Base-by-base conservation (phyloP, 2,113 vertebrate genomes). In the Uropsilus gracilis region DNA sequence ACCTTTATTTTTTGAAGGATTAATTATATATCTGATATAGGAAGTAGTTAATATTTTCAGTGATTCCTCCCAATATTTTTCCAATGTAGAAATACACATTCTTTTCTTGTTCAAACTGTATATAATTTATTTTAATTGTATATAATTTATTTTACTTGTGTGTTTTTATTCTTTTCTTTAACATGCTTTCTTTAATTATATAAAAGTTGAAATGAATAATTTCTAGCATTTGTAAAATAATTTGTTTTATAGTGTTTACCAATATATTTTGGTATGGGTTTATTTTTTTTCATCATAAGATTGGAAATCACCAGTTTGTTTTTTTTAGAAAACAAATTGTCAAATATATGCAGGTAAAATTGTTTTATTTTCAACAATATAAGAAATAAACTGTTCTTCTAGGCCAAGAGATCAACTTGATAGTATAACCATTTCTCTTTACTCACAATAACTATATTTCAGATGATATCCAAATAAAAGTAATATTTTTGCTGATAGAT, bases 281-380 rank as follows among this genome's bases (percentile, higher is more conserved):
- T 8, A 22, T 71, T 12, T 77, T 95, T 61, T 73, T 42, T 59
- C 0, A 48, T 77, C 5, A 42, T 39, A 5, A 20, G 9, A 82
- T 82, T 72, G 5, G 32, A 20, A 44, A 80, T 55, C 8, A 73
- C 77, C 24, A 16, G 8, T 94, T 37, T 57, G 14, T 77, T 82
- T 92, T 78, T 46, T 5, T 90, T 95, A 78, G 30, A 88, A 93
- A 94, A 22, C 26, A 59, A 82, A 48, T 10, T 94, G 42, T 44
- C 32, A 75, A 72, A 90, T 53, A 80, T 81, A 91, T 39, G 4
- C 37, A 44, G 24, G 24, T 8, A 68, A 86, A 90, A 84, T 75
- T 8, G 3, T 73, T 94, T 94, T 13, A 66, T 28, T 90, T 81
- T 91, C 68, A 89, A 18, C 10, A 72, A 3, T 81, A 91, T 89